A percentile compares a stretch with the other conserved stretches of the same genome.
These are phyloP conservation scores for Moxostoma hubbsi DNA, from an alignment of 2,797 vertebrate species.

Conservation along the genomic window DNA sequence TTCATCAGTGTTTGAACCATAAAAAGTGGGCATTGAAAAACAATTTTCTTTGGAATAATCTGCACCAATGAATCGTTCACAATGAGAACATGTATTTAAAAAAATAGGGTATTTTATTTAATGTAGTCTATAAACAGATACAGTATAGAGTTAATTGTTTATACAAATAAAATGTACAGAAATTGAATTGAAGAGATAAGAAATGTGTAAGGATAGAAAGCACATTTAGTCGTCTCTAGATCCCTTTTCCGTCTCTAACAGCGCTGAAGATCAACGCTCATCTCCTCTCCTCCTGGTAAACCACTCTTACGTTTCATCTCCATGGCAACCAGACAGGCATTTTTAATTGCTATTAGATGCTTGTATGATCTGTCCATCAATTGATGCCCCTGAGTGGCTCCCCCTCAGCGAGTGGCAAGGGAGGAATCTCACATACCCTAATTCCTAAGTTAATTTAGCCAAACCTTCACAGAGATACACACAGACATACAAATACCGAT, in stretches of 20 bases:
- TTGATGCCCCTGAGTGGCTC: constrained; percentile 58
- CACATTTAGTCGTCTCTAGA: neutral
- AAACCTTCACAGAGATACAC: constrained; percentile 33
- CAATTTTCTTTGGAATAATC: no score
- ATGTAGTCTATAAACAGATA: no score
- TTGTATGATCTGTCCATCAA: constrained; percentile 74
- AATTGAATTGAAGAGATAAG: neutral
- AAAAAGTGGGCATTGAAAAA: no score
- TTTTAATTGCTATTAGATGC: constrained; percentile 78
- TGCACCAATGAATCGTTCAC: no score
- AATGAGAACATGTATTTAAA: no score
- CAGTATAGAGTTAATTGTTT: no score
- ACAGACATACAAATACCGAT: neutral
- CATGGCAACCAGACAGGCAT: constrained; percentile 75
- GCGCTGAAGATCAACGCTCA: constrained; percentile 45
- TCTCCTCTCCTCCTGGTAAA: constrained; percentile 60
- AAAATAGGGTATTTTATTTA: no score
- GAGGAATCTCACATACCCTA: constrained; percentile 40
- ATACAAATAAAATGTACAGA: neutral
- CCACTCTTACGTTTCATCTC: constrained; percentile 65
- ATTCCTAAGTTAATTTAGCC: constrained; percentile 41
- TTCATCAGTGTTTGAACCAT: no score
- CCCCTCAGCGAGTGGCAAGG: constrained; percentile 32
- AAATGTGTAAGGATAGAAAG: neutral
- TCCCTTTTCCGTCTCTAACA: neutral